Evolutionary conservation across 2,113 vertebrate species (phyloP).

Genomic region (Sciurus niger): DNA sequence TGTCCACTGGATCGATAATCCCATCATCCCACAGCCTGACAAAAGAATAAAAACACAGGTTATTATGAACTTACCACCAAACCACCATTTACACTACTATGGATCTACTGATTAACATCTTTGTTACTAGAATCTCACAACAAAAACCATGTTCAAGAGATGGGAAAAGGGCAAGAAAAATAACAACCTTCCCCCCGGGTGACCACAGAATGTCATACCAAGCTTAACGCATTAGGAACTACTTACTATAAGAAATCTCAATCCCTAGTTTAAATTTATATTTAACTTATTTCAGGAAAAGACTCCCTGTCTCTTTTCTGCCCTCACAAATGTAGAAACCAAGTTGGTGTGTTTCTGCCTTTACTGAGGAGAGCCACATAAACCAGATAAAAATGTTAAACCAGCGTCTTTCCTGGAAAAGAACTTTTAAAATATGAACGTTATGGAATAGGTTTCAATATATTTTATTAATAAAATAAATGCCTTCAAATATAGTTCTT

Average conservation of each 20-base stretch:
- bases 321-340: not conserved
- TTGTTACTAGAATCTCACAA: not conserved
- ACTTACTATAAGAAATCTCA: not conserved
- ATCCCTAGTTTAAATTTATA: conserved; percentile 28
- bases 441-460: not conserved
- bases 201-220: not conserved
- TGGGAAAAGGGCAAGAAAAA: not conserved
- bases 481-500: conserved; percentile 20
- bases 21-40: conserved; percentile 98
- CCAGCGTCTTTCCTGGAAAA: not conserved
- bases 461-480: conserved; percentile 57
- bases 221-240: not conserved
- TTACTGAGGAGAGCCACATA: not conserved
- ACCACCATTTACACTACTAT: not conserved
- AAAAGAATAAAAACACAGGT: conserved; percentile 52
- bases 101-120: not conserved
- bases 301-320: not conserved
- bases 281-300: conserved; percentile 61
- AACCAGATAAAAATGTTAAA: not conserved
- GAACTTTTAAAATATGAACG: not conserved
- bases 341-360: not conserved
- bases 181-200: not conserved
- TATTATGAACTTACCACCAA: not conserved
- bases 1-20: conserved; percentile 98
- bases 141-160: not conserved